Evolutionary conservation across 1,140 invertebrate species (phyloP).

Genomic region (Drosophila mojavensis): DNA sequence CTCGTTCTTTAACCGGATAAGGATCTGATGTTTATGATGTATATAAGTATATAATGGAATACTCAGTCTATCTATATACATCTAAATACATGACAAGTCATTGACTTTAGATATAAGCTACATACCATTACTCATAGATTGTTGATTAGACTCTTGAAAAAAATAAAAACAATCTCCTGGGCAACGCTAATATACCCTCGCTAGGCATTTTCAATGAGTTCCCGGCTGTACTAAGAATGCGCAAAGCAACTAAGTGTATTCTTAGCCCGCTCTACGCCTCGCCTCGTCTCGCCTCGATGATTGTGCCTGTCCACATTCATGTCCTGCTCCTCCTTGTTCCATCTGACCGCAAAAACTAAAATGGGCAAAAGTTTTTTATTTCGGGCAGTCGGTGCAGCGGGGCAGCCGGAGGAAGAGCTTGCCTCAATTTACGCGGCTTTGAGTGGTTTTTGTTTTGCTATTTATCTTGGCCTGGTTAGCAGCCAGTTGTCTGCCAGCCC

Average conservation of each 20-base stretch:
- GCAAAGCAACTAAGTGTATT: constrained; percentile 62
- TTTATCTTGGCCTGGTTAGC: constrained; percentile 73
- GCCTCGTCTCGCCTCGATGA: background rate
- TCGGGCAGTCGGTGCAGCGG: background rate
- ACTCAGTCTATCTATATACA: no score
- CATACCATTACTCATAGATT: no score
- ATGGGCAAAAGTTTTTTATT: constrained; percentile 28
- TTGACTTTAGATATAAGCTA: no score
- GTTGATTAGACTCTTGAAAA: no score
- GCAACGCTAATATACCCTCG: background rate
- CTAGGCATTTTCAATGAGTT: background rate
- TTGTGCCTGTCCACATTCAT: background rate
- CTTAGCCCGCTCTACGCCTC: constrained; percentile 3
- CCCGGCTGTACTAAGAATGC: constrained; percentile 26
- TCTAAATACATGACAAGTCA: no score
- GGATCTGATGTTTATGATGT: no score
- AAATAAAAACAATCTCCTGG: no score
- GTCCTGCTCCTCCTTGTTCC: background rate
- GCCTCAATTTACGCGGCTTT: constrained; percentile 72
- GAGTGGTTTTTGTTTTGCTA: constrained; percentile 79
- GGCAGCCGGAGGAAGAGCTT: background rate
- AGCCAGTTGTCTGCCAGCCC: constrained; percentile 20
- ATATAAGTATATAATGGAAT: no score
- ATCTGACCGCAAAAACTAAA: constrained; percentile 48
- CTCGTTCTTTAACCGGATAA: no score